Evolutionary conservation across 2,888 invertebrate genomes (phyloP), one percentile per base, ranked within the genome.

Genomic region (Nematopogon swammerdamellus): DNA sequence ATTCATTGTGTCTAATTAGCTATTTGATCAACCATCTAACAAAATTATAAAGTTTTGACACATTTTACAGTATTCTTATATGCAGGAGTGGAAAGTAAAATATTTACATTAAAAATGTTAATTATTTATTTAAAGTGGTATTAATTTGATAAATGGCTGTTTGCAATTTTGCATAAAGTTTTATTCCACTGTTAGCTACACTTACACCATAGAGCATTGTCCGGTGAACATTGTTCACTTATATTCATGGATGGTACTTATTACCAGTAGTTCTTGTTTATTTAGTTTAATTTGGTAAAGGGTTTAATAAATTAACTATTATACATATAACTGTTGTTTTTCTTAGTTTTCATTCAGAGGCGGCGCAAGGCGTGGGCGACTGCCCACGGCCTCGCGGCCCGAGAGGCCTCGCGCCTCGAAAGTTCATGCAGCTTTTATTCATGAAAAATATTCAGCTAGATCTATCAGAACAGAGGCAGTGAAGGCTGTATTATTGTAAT

Each of bases 251-350:
- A 67, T 68, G 70, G 75, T 79, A 77, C 69, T 73, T 75, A 74
- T 64, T 74, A 72, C 73, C 70, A 63, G 67, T 77, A 76, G 74
- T 72, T 76, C 64, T 77, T 36, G 77, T 79, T 80, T 79, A 77
- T 77, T 77, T 77, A 75, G 73, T 72, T 75, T 70, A 75, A 76
- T 77, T 77, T 79, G 79, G 79, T 79, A 79, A 79, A 76, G 79
- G 79, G 79, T 79, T 75, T 79, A 77, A 75, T 77, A 70, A 76
- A 76, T 75, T 75, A 75, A 76, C 67, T 74, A 48, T 47, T 43
- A 43, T 44, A 18, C 19, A 19, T 16, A 47, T 3, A 46, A n/a
- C n/a, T 25, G 16, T 16, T 19, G 36, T n/a, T 47, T 36, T 18
- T 16, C n/a, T 29, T 47, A 47, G 36, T 47, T 36, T 47, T 18